Evolutionary conservation across 2,797 vertebrate genomes (phyloP).

Genomic region (Heteromormyrus szaboi): DNA sequence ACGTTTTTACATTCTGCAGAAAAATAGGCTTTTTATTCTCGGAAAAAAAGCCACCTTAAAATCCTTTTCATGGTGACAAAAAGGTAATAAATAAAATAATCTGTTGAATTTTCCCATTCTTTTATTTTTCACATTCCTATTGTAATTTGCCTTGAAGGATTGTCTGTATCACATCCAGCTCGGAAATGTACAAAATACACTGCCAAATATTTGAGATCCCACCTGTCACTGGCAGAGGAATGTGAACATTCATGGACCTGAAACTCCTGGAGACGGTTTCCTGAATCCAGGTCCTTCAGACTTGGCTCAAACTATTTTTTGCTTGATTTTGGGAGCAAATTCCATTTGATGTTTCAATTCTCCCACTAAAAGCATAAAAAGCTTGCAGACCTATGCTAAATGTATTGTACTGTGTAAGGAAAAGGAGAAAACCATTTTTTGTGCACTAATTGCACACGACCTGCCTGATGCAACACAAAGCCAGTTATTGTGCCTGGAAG

Average conservation of each 20-base stretch:
- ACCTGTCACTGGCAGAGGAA: background rate
- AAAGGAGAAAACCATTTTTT: background rate
- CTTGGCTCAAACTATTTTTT: background rate
- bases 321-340: background rate
- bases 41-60: conserved; percentile 1
- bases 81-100: conserved; percentile 20
- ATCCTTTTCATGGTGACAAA: conserved; percentile 14
- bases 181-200: conserved; percentile 17
- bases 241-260: background rate
- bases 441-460: conserved; percentile 71
- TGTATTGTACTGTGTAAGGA: background rate
- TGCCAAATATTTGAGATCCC: background rate
- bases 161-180: conserved; percentile 13
- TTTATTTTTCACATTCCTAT: background rate
- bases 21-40: background rate
- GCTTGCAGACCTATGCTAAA: background rate
- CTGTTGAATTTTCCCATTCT: conserved; percentile 15
- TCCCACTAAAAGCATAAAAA: background rate
- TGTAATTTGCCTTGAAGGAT: conserved; percentile 21
- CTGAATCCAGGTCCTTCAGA: background rate
- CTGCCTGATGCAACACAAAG: conserved; percentile 62
- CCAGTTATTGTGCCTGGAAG: conserved; percentile 65
- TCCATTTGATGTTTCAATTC: background rate
- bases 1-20: conserved; percentile 4
- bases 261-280: background rate